These are phyloP conservation scores for Austrofundulus limnaeus DNA, from an alignment of 2,113 vertebrate genomes.

Conservation along the genomic window DNA sequence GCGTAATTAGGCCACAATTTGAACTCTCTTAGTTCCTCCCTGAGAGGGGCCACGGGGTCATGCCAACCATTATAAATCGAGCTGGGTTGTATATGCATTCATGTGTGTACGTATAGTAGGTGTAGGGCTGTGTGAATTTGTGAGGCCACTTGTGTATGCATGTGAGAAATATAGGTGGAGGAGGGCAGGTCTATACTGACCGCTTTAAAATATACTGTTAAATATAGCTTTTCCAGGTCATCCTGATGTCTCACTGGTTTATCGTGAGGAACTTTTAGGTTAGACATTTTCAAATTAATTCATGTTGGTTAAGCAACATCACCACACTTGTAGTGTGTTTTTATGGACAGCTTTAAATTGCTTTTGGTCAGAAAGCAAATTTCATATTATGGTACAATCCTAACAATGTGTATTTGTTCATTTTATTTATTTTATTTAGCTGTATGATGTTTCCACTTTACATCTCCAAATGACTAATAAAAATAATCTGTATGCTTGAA, in stretches of 20 bases:
- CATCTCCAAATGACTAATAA: too few relatives aligned
- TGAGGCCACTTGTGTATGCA: constrained; percentile 30
- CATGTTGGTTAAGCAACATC: constrained; percentile 23
- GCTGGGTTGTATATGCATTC: constrained; percentile 50
- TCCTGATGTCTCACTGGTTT: constrained; percentile 39
- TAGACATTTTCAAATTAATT: constrained; percentile 21
- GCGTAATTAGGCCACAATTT: constrained; percentile 80
- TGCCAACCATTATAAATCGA: constrained; percentile 76
- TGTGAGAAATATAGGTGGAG: constrained; percentile 26
- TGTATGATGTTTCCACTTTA: too few relatives aligned
- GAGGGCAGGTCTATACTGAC: constrained; percentile 39
- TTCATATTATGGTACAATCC: not conserved
- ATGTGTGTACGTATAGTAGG: constrained; percentile 29
- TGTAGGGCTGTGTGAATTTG: constrained; percentile 30
- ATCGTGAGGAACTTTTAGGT: constrained; percentile 27
- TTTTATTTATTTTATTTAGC: too few relatives aligned
- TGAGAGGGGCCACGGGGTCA: constrained; percentile 62
- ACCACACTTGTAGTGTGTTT: constrained; percentile 7
- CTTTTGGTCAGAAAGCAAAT: too few relatives aligned
- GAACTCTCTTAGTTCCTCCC: constrained; percentile 78
- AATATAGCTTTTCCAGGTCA: constrained; percentile 55
- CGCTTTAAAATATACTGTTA: constrained; percentile 57
- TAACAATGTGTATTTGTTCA: not conserved
- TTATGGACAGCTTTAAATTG: constrained; percentile 10
- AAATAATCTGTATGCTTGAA: too few relatives aligned